Evolutionary conservation across 2,113 vertebrate genomes (phyloP), one percentile per base, ranked within the genome.

Genomic region (Rhombomys opimus): DNA sequence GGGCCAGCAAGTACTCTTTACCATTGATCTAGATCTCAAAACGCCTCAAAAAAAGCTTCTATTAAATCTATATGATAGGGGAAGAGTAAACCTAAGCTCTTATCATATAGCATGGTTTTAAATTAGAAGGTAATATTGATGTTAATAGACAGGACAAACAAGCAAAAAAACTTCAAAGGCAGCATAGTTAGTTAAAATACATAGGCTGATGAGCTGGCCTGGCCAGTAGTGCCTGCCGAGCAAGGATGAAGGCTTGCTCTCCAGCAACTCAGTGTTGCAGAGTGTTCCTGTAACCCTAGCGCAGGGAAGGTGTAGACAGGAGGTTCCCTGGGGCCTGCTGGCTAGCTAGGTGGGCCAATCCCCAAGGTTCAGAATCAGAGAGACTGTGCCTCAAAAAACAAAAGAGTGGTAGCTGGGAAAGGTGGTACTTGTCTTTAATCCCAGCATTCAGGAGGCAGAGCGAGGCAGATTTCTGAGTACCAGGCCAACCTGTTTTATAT

Each of bases 161-260:
- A 59, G 5, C 85, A 86, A 70, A 5, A 12, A 84, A 93, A 65
- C 3, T n/a, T n/a, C 30, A 96, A 18, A 67, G 97, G 59, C 38
- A 97, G 75, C 14, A 12, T 95, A 13, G 96, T 95, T 90, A 32
- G 93, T 22, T 17, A 97, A 95, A 91, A 91, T 23, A 67, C 88
- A 98, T 76, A 95, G 23, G 94, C 27, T 15, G 41, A 35, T 18
- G 50, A 87, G 41, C 50, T 4, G 30, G 63, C 30, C 63, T 68
- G 18, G 27, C 20, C 46, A 68, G 63, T 35, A 32, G 63, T n/a
- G 20, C 7, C 14, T 67, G 63, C 27, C 27, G 2, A 23, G 30
- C 30, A 35, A 67, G 50, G 63, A 52, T 35, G 41, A 68, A n/a
- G 46, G 41, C 85, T 67, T 52, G 30, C 10, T 52, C 46, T 87